Conservation (phyloP, 2,888 invertebrate species). For the Pollenia labialis region DNA sequence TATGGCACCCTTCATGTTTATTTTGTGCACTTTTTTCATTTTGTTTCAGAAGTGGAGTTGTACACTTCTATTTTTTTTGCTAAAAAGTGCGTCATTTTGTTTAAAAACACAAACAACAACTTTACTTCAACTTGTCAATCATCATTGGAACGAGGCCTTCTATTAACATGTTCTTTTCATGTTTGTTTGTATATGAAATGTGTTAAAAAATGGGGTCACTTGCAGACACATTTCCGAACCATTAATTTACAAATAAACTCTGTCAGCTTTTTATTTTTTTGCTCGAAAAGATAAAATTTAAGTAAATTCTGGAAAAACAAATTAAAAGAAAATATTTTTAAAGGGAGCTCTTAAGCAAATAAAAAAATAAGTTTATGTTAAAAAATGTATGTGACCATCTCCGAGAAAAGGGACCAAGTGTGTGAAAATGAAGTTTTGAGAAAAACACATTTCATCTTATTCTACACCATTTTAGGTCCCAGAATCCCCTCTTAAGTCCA, state of each 20-base stretch:
- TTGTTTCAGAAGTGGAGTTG: background rate
- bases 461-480: too few relatives aligned
- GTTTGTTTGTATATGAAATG: constrained; percentile 38
- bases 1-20: constrained; percentile 56
- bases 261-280: constrained; percentile 49
- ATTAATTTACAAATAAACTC: constrained; percentile 78
- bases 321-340: too few relatives aligned
- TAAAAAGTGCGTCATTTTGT: constrained; percentile 39
- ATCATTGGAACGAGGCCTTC: constrained; percentile 30
- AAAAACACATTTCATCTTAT: too few relatives aligned
- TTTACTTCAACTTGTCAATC: background rate
- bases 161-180: constrained; percentile 6
- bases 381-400: too few relatives aligned
- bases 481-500: too few relatives aligned
- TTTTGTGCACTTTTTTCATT: constrained; percentile 10
- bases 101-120: background rate
- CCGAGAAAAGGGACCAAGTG: too few relatives aligned
- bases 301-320: too few relatives aligned
- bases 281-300: background rate
- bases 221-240: constrained; percentile 78
- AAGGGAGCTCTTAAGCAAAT: too few relatives aligned
- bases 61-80: background rate
- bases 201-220: constrained; percentile 73
- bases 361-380: too few relatives aligned
- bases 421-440: too few relatives aligned